A percentile compares a stretch with the other conserved stretches of the same genome.
Evolutionary conservation across 2,888 invertebrate species (phyloP).

Genomic region (Drosophila peninsularis): DNA sequence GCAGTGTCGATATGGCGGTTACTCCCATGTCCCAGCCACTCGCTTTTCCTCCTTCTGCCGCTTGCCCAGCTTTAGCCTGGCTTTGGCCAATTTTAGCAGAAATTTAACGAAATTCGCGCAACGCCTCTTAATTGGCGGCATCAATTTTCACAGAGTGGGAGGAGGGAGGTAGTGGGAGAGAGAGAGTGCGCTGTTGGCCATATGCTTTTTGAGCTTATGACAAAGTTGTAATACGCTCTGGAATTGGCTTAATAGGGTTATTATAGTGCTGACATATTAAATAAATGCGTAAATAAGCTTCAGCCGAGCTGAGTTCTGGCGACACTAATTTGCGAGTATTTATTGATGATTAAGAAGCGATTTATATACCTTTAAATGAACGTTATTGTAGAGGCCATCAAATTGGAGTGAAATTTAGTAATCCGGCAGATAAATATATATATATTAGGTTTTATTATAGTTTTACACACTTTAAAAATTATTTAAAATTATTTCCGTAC

Average conservation of each 20-base stretch:
- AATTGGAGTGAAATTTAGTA: background rate
- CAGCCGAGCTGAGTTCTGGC: constrained; percentile 11
- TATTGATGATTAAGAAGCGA: constrained; percentile 1
- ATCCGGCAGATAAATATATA: too few relatives aligned
- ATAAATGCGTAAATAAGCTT: constrained; percentile 32
- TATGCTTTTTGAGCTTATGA: constrained; percentile 41
- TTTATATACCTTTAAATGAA: background rate
- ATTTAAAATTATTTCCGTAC: background rate
- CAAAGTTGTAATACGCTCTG: constrained; percentile 39
- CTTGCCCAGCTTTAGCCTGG: background rate
- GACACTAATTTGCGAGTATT: constrained; percentile 32
- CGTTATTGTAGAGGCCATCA: background rate
- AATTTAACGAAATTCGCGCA: constrained; percentile 66
- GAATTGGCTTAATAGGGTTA: constrained; percentile 44
- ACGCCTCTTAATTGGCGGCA: constrained; percentile 77
- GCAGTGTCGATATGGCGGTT: constrained; percentile 43
- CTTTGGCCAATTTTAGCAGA: constrained; percentile 43
- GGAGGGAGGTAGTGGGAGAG: background rate
- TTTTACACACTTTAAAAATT: background rate
- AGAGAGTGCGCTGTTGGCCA: constrained; percentile 10
- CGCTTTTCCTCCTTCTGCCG: background rate
- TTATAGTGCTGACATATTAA: constrained; percentile 54
- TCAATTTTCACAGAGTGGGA: constrained; percentile 55
- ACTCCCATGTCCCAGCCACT: background rate
- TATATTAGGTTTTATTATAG: too few relatives aligned